A percentile compares a stretch with the other conserved stretches of the same genome.
phyloP scores from a whole-genome alignment of 2,888 invertebrate species.

The Argynnis bischoffii region DNA sequence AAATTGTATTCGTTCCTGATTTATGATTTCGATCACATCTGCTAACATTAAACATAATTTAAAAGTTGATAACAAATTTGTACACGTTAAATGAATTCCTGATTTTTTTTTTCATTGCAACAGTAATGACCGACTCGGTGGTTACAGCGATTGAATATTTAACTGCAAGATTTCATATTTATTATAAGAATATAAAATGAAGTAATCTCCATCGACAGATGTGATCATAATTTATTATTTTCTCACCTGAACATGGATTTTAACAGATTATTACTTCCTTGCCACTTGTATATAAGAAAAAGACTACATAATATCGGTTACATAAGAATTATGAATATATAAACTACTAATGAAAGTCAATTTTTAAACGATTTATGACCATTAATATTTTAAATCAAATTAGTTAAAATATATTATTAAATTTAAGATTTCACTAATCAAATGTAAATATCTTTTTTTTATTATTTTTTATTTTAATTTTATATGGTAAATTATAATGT shows the following conservation, averaged over 20 bases:
- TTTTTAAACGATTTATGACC: too few relatives aligned
- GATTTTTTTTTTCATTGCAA: not conserved
- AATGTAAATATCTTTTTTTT: too few relatives aligned
- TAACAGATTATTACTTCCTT: not conserved
- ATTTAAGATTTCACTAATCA: too few relatives aligned
- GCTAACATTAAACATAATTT: not conserved
- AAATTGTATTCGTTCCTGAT: conserved; percentile 11
- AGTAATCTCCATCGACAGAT: not conserved
- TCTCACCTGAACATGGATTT: not conserved
- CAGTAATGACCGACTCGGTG: not conserved
- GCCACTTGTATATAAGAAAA: conserved; percentile 6
- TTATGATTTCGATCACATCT: conserved; percentile 14
- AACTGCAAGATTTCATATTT: too few relatives aligned
- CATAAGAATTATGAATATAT: not conserved
- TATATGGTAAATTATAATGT: too few relatives aligned
- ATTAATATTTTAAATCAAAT: too few relatives aligned
- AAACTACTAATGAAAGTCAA: not conserved
- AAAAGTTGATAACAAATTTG: not conserved
- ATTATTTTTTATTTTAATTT: too few relatives aligned
- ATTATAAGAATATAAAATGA: not conserved
- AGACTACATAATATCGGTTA: not conserved
- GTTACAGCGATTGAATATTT: not conserved
- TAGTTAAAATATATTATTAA: too few relatives aligned
- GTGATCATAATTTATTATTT: not conserved
- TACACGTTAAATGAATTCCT: not conserved